Evolutionary conservation across 92 coral and sea anemone genomes (phyloP).

Genomic region (Epizoanthus illoricatus): DNA sequence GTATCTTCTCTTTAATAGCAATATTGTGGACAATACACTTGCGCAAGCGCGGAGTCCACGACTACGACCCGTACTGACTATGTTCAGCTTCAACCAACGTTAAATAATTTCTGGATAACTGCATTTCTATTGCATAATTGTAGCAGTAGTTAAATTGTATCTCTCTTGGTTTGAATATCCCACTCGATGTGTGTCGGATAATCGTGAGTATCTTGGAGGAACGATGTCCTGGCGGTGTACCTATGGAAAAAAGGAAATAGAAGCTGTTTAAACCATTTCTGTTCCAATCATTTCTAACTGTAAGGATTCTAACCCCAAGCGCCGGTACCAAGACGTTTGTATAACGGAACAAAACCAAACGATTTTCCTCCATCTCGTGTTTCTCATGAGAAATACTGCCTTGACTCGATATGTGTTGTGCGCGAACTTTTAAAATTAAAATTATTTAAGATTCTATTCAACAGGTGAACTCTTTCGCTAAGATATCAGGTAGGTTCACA

Average conservation of each 20-base stretch:
- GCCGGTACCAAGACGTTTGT: neutral
- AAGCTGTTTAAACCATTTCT: neutral
- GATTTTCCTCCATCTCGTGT: no score
- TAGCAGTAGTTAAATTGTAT: neutral
- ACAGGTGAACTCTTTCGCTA: no score
- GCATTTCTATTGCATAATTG: constrained; percentile 25
- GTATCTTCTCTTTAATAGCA: constrained; percentile 16
- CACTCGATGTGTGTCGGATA: neutral
- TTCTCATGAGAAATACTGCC: no score
- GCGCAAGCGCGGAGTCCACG: neutral
- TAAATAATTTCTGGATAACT: constrained; percentile 27
- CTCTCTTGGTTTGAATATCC: neutral
- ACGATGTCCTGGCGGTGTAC: neutral
- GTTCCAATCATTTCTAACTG: no score
- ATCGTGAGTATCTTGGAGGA: neutral
- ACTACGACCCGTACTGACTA: neutral
- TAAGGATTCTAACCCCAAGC: no score
- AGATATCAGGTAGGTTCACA: no score
- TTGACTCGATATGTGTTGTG: no score
- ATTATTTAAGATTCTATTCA: no score
- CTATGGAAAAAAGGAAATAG: neutral
- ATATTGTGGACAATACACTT: constrained; percentile 4
- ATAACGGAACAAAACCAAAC: no score
- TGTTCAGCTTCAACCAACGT: constrained; percentile 14
- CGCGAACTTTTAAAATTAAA: no score